Evolutionary conservation across 2,797 vertebrate species (phyloP).

Genomic region (Macrochelys suwanniensis): DNA sequence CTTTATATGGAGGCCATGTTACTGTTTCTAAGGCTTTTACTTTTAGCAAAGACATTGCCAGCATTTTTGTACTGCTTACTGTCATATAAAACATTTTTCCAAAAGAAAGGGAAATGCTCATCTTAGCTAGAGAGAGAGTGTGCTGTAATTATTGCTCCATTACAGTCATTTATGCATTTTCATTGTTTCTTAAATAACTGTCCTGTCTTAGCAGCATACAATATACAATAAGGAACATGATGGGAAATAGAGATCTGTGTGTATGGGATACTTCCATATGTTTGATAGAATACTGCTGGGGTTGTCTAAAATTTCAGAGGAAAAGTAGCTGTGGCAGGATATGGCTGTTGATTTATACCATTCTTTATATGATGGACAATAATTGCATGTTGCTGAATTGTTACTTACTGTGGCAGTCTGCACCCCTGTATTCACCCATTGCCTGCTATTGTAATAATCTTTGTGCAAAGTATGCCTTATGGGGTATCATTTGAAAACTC

Average conservation of each 20-base stretch:
- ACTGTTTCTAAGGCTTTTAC: neutral
- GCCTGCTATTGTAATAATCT: neutral
- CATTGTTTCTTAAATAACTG: neutral
- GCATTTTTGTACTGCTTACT: neutral
- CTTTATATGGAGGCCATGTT: neutral
- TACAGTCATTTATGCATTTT: neutral
- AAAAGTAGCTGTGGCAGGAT: neutral
- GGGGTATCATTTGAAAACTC: neutral
- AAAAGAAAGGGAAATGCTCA: neutral
- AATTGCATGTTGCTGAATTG: neutral
- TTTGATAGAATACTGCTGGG: neutral
- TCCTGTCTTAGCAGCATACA: neutral
- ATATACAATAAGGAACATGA: neutral
- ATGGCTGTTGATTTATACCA: neutral
- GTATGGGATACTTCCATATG: neutral
- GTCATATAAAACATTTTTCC: neutral
- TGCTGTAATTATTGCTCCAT: neutral
- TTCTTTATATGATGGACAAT: neutral
- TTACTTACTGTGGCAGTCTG: neutral
- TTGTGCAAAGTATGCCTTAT: neutral
- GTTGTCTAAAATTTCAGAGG: neutral
- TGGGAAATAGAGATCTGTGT: neutral
- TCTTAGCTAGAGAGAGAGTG: neutral
- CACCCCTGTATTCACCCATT: neutral
- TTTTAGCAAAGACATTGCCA: too few relatives aligned